Conservation (phyloP, 2,113 vertebrate species). For the Erinaceus europaeus region DNA sequence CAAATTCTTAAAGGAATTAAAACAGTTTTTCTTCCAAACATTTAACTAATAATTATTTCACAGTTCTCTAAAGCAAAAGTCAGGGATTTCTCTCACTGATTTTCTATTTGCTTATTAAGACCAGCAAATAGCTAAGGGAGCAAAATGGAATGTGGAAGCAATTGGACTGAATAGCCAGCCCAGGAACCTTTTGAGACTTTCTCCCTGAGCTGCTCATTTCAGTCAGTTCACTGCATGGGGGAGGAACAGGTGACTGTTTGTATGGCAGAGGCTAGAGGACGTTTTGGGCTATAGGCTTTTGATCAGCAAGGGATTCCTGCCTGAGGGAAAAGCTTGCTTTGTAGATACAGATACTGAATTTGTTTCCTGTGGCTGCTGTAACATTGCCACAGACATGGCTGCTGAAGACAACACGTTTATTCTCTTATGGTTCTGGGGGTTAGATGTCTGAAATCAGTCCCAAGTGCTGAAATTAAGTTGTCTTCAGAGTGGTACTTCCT, state of each 20-base stretch:
- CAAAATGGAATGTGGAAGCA: background rate
- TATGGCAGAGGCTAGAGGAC: background rate
- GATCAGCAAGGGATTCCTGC: background rate
- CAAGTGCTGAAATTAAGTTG: background rate
- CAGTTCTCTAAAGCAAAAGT: background rate
- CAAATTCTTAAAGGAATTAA: background rate
- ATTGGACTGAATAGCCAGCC: background rate
- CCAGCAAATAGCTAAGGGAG: background rate
- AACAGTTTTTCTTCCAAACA: background rate
- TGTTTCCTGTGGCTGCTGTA: background rate
- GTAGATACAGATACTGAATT: background rate
- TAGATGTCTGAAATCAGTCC: background rate
- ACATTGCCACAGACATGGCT: no score
- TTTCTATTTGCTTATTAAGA: background rate
- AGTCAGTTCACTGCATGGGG: background rate
- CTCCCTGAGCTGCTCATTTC: background rate
- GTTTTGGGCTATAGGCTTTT: background rate
- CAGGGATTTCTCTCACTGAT: background rate
- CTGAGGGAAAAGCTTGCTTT: background rate
- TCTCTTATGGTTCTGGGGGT: background rate
- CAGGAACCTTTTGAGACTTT: background rate
- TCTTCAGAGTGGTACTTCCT: no score
- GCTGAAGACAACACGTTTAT: background rate
- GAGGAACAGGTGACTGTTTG: background rate
- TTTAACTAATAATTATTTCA: background rate